phyloP scores from a whole-genome alignment of 1,140 invertebrate species.

The Cyclina sinensis region DNA sequence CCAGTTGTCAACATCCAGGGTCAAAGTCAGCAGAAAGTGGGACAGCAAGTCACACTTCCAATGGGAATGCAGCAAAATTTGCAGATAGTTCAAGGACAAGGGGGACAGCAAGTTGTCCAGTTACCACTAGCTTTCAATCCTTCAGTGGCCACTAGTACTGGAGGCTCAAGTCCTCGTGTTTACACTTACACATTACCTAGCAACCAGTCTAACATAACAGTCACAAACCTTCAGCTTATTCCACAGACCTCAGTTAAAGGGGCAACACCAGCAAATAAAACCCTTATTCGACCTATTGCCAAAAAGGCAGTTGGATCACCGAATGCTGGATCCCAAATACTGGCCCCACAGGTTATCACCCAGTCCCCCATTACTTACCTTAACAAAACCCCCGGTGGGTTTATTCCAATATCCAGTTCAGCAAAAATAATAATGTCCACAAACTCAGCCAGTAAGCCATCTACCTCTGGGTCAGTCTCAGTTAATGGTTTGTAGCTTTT shows the following conservation, averaged over 20 bases:
- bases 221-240: constrained; percentile 55
- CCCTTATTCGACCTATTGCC: constrained; percentile 51
- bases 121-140: constrained; percentile 79
- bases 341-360: constrained; percentile 30
- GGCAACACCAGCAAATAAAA: not conserved
- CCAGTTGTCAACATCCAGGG: constrained; percentile 61
- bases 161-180: constrained; percentile 65
- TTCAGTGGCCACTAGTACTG: constrained; percentile 57
- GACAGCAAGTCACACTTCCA: constrained; percentile 4
- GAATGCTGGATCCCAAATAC: constrained; percentile 24
- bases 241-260: constrained; percentile 13
- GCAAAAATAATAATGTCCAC: constrained; percentile 25
- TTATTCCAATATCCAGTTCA: constrained; percentile 49
- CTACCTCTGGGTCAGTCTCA: constrained; percentile 33
- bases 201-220: constrained; percentile 45
- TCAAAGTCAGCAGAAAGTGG: constrained; percentile 20
- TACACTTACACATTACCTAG: constrained; percentile 67
- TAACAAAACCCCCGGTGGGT: constrained; percentile 36
- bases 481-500: constrained; percentile 14
- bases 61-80: constrained; percentile 53
- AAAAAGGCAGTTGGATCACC: constrained; percentile 49
- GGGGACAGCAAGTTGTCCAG: constrained; percentile 67
- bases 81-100: constrained; percentile 70
- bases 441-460: not conserved
- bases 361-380: constrained; percentile 26